These are phyloP conservation scores for Manacus vitellinus DNA, from an alignment of 2,113 vertebrate genomes.

Conservation along the genomic window DNA sequence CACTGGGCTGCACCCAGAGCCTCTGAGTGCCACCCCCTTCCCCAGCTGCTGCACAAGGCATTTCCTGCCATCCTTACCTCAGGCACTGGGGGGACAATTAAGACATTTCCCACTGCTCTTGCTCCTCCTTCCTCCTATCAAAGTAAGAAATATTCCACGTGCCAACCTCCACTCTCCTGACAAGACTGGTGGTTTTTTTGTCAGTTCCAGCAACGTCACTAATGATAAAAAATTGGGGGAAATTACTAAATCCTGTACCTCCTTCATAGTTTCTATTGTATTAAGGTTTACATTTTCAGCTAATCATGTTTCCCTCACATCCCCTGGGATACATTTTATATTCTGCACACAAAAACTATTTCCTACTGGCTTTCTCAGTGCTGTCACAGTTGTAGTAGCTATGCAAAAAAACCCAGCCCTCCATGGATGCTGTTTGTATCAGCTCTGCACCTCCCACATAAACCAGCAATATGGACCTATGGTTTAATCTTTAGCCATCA, in stretches of 20 bases:
- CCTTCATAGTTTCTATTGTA: background rate
- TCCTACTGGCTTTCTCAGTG: background rate
- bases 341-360: background rate
- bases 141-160: background rate
- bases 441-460: background rate
- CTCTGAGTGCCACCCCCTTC: background rate
- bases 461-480: background rate
- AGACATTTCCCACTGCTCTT: background rate
- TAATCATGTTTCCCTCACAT: background rate
- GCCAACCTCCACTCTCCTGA: background rate
- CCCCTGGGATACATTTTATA: background rate
- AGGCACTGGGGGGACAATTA: background rate
- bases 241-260: background rate
- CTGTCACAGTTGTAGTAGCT: background rate
- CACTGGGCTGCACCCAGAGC: background rate
- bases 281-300: background rate
- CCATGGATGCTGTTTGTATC: background rate
- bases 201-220: background rate
- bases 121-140: background rate
- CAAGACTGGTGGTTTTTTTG: no score
- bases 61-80: background rate
- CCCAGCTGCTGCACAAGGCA: background rate
- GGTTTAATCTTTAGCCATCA: background rate
- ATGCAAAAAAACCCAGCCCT: rapidly evolving
- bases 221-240: background rate